Percentiles rank a stretch among this genome's conserved stretches.
Evolutionary conservation across 2,888 invertebrate genomes (phyloP).

Genomic region (Eupithecia abbreviata): DNA sequence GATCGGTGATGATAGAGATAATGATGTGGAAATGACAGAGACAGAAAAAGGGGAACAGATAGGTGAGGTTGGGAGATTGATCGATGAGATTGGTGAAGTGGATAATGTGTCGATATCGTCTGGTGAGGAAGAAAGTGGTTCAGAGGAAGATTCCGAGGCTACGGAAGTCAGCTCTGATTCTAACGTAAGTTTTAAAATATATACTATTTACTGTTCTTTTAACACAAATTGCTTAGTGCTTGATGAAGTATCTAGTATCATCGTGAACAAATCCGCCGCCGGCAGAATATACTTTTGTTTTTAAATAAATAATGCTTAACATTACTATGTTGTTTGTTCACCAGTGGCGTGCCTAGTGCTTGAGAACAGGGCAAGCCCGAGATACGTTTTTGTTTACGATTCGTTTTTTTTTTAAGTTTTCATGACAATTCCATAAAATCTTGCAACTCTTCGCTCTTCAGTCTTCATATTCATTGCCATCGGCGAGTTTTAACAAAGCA

Average conservation of each 20-base stretch:
- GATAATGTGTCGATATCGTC: neutral
- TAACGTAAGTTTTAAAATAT: neutral
- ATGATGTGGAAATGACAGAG: slow-evolving; percentile 43
- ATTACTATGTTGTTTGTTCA: neutral
- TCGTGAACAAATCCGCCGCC: too few relatives aligned
- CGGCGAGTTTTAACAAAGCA: too few relatives aligned
- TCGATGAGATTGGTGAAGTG: slow-evolving; percentile 25
- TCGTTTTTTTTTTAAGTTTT: too few relatives aligned
- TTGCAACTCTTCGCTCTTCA: too few relatives aligned
- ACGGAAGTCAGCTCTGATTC: neutral
- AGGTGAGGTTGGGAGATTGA: slow-evolving; percentile 63
- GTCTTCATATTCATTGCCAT: too few relatives aligned
- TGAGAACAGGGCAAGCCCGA: too few relatives aligned
- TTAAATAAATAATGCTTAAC: too few relatives aligned
- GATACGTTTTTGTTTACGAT: too few relatives aligned
- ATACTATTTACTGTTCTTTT: neutral
- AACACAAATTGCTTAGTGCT: neutral
- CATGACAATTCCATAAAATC: too few relatives aligned
- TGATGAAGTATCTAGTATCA: neutral
- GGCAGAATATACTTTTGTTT: too few relatives aligned
- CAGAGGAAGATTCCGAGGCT: neutral
- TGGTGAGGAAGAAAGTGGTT: neutral
- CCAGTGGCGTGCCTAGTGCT: too few relatives aligned
- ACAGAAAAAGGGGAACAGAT: slow-evolving; percentile 58
- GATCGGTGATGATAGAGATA: slow-evolving; percentile 40